phyloP scores from a whole-genome alignment of 2,888 invertebrate species.

The Dryococelus australis region DNA sequence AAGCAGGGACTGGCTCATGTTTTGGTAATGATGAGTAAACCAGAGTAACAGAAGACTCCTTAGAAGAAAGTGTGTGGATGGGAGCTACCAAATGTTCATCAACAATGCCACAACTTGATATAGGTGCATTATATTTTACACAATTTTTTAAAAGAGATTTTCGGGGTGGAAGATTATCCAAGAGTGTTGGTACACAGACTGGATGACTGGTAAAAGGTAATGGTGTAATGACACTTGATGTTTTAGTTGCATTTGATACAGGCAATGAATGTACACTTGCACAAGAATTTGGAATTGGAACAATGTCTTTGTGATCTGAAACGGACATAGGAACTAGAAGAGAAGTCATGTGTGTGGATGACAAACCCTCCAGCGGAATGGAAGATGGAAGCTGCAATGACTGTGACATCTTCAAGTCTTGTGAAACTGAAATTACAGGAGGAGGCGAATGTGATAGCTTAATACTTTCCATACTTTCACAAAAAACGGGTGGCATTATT shows the following conservation, averaged over 20 bases:
- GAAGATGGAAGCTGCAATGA: neutral
- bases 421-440: neutral
- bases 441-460: slow-evolving; percentile 13
- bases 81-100: neutral
- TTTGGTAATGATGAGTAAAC: slow-evolving; percentile 24
- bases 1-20: neutral
- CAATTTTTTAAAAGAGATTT: neutral
- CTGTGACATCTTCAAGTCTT: neutral
- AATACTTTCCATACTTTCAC: neutral
- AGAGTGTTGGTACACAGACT: neutral
- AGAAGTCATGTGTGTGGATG: neutral
- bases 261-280: neutral
- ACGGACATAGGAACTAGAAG: neutral
- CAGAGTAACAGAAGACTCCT: neutral
- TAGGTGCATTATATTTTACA: neutral
- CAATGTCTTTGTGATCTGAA: neutral
- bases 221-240: neutral
- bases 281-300: neutral
- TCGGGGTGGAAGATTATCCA: neutral
- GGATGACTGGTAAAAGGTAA: neutral
- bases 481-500: neutral
- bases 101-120: neutral
- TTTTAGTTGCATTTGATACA: neutral
- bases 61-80: neutral
- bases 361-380: neutral